phyloP scores from a whole-genome alignment of 2,797 vertebrate genomes.

The Botia kubotai region DNA sequence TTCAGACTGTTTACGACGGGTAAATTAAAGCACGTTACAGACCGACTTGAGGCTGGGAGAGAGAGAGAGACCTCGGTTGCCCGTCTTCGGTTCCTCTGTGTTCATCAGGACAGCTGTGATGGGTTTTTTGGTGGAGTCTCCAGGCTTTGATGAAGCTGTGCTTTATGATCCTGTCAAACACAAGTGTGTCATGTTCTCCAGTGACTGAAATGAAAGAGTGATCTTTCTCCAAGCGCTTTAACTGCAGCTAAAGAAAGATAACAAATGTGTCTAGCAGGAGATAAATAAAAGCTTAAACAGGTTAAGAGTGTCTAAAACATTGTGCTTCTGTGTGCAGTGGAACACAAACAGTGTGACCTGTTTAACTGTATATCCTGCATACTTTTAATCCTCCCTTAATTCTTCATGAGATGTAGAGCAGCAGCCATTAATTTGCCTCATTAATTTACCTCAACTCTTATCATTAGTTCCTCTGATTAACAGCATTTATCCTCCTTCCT shows the following conservation, averaged over 20 bases:
- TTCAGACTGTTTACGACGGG: slow-evolving; percentile 45
- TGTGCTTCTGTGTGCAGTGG: not conserved
- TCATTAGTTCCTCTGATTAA: too few relatives aligned
- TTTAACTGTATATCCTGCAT: not conserved
- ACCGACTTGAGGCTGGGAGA: slow-evolving; percentile 31
- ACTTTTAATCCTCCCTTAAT: too few relatives aligned
- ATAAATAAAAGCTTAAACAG: slow-evolving; percentile 50
- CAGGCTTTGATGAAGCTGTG: slow-evolving; percentile 58
- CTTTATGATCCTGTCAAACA: slow-evolving; percentile 62
- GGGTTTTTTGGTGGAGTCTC: slow-evolving; percentile 45
- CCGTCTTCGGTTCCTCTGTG: slow-evolving; percentile 26
- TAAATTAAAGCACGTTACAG: slow-evolving; percentile 44
- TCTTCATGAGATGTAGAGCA: too few relatives aligned
- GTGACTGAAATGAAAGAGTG: slow-evolving; percentile 51
- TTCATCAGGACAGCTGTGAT: slow-evolving; percentile 34
- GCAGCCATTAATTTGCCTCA: too few relatives aligned
- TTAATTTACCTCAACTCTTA: too few relatives aligned
- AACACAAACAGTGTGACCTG: not conserved
- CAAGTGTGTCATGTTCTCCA: slow-evolving; percentile 51
- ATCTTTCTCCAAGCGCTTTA: slow-evolving; percentile 23
- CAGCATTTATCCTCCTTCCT: too few relatives aligned
- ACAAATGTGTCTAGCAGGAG: slow-evolving; percentile 40
- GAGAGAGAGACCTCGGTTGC: slow-evolving; percentile 20
- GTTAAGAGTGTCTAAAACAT: not conserved
- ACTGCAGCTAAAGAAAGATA: slow-evolving; percentile 47